phyloP scores from a whole-genome alignment of 2,113 vertebrate species.

The Oryzias woworae region DNA sequence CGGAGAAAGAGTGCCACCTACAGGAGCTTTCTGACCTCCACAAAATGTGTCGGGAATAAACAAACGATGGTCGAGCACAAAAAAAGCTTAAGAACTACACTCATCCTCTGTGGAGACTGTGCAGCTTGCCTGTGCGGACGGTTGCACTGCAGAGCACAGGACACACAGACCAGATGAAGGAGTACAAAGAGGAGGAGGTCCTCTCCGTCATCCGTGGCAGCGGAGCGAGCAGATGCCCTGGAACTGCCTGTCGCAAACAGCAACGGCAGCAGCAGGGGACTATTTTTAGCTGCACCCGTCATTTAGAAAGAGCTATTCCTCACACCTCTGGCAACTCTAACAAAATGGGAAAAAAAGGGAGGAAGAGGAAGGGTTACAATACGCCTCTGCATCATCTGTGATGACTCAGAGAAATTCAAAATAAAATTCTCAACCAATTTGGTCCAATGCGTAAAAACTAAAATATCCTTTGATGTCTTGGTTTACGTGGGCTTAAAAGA shows the following conservation, averaged over 20 bases:
- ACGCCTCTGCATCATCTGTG: conserved; percentile 22
- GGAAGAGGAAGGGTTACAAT: conserved; percentile 16
- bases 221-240: conserved; percentile 56
- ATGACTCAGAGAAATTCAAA: neutral
- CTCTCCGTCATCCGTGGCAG: conserved; percentile 52
- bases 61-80: neutral
- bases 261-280: conserved; percentile 40
- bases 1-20: conserved; percentile 19
- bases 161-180: conserved; percentile 27
- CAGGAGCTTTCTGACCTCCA: conserved; percentile 7
- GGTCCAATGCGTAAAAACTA: too few species aligned
- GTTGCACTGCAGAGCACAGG: conserved; percentile 10
- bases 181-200: conserved; percentile 26
- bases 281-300: conserved; percentile 86
- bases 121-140: neutral
- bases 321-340: conserved; percentile 82
- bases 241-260: conserved; percentile 73
- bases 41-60: neutral
- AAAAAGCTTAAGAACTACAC: neutral
- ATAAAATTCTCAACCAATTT: too few species aligned
- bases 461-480: too few species aligned
- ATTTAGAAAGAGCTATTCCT: conserved; percentile 85
- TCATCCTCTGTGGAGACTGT: conserved; percentile 2
- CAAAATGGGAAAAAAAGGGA: conserved; percentile 69
- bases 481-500: too few species aligned